Evolutionary conservation across 2,113 vertebrate genomes (phyloP).

Genomic region (Strigops habroptila): DNA sequence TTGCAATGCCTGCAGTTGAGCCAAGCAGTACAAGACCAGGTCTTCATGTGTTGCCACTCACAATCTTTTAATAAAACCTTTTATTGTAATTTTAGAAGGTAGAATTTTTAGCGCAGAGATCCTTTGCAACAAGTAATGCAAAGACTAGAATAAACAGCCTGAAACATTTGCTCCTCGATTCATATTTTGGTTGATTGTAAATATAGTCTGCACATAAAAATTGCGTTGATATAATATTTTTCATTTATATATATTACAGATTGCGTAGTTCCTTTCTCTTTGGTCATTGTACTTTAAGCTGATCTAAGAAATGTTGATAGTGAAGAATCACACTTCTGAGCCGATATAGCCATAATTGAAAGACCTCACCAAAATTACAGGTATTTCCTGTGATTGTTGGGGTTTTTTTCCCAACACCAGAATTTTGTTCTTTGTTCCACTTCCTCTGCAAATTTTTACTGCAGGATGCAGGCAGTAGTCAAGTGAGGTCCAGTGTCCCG

Average conservation of each 20-base stretch:
- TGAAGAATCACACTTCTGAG: not conserved
- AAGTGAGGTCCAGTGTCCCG: not conserved
- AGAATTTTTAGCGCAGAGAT: not conserved
- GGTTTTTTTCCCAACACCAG: not conserved
- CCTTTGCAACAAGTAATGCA: not conserved
- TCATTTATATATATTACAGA: not conserved
- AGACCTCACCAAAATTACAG: not conserved
- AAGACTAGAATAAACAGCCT: not conserved
- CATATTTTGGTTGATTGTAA: not conserved
- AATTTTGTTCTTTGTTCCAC: constrained; percentile 28
- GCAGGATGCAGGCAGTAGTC: constrained; percentile 47
- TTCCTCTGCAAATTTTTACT: constrained; percentile 39
- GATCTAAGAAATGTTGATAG: not conserved
- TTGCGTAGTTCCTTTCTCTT: not conserved
- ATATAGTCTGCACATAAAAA: not conserved
- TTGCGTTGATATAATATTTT: not conserved
- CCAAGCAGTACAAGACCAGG: rapidly evolving
- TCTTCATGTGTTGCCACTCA: not conserved
- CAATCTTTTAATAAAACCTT: not conserved
- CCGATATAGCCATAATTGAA: not conserved
- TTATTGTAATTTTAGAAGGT: not conserved
- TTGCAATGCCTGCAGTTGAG: not conserved
- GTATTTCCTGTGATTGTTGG: constrained; percentile 45
- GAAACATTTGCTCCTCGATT: not conserved
- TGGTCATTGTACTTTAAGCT: not conserved